Percentiles rank a stretch among this genome's conserved stretches.
Evolutionary conservation across 2,797 vertebrate species (phyloP).

Genomic region (Prionace glauca): DNA sequence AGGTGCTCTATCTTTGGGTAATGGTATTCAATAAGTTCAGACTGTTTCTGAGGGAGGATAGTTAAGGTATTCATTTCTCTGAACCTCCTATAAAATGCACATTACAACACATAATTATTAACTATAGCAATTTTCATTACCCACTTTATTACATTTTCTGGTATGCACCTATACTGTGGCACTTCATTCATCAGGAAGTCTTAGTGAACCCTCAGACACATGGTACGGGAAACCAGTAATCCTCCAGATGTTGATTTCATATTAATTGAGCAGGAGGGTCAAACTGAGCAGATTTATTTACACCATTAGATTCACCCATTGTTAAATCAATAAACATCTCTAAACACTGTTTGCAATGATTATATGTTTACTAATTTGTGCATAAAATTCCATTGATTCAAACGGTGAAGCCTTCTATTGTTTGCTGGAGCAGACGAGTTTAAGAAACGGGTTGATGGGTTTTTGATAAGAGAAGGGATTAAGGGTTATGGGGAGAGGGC

Average conservation of each 20-base stretch:
- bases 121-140: neutral
- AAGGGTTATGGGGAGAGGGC: too few relatives aligned
- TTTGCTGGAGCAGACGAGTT: too few relatives aligned
- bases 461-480: too few relatives aligned
- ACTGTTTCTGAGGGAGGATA: too few relatives aligned
- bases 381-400: neutral
- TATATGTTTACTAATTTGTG: neutral
- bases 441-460: too few relatives aligned
- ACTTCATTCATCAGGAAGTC: neutral
- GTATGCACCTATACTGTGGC: neutral
- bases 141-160: neutral
- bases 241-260: neutral
- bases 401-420: too few relatives aligned
- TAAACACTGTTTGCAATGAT: neutral
- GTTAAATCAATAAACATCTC: neutral
- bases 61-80: too few relatives aligned
- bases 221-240: neutral
- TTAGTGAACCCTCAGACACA: neutral
- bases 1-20: neutral
- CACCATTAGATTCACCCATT: neutral
- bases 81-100: too few relatives aligned
- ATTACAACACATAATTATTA: neutral
- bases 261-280: neutral
- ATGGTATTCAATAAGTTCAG: too few relatives aligned
- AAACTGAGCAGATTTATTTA: neutral